Percentiles rank a stretch among this genome's conserved stretches.
Conservation (phyloP, 2,113 vertebrate species). For the Colius striatus region DNA sequence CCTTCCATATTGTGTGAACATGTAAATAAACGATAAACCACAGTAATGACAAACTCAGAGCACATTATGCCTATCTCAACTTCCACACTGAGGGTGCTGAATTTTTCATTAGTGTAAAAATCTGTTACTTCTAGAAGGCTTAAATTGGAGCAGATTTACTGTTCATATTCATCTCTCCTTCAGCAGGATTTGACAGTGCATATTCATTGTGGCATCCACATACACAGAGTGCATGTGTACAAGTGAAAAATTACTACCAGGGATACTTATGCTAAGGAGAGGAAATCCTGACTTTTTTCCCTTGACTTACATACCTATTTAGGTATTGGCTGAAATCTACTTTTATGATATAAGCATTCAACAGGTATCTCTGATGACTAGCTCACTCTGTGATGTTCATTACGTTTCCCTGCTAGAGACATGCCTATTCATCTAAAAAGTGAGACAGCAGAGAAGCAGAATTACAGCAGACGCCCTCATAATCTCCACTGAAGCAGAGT, state of each 20-base stretch:
- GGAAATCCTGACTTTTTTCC: background rate
- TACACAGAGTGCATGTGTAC: accelerated
- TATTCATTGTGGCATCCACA: background rate
- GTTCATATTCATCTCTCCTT: background rate
- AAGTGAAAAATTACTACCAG: background rate
- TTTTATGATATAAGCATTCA: background rate
- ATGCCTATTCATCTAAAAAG: background rate
- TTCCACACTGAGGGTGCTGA: background rate
- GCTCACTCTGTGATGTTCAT: background rate
- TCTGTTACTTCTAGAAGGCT: background rate
- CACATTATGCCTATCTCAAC: background rate
- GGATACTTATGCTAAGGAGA: background rate
- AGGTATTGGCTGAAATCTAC: background rate
- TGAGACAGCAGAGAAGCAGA: background rate
- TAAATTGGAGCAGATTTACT: background rate
- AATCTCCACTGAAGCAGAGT: background rate
- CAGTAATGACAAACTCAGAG: background rate
- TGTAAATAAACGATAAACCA: background rate
- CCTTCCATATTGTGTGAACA: background rate
- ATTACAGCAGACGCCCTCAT: background rate
- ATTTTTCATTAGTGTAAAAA: background rate
- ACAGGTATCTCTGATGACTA: background rate
- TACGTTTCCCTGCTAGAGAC: background rate
- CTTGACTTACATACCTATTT: background rate
- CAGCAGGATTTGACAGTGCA: background rate